These are phyloP conservation scores for Parnassius mnemosyne DNA, from an alignment of 2,888 invertebrate species.

Conservation along the genomic window DNA sequence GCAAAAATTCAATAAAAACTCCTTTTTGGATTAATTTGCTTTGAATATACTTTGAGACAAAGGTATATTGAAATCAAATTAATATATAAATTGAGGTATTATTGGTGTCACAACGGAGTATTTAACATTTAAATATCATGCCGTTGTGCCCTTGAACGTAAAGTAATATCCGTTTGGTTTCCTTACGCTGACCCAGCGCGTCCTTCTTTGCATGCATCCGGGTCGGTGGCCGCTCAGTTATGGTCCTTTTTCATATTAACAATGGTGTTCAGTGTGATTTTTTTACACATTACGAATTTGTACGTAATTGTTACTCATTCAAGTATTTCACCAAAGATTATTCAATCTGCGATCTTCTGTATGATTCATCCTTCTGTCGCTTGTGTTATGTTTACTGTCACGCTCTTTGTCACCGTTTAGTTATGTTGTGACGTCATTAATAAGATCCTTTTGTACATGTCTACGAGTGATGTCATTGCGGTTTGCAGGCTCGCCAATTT, in stretches of 20 bases:
- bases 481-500: constrained; percentile 38
- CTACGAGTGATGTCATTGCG: constrained; percentile 57
- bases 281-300: not conserved
- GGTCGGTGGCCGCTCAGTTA: constrained; percentile 22
- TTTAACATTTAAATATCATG: constrained; percentile 14
- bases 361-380: constrained; percentile 35
- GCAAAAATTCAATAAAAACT: too few relatives aligned
- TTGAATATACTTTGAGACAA: constrained; percentile 1
- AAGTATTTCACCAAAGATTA: constrained; percentile 25
- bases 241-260: constrained; percentile 10
- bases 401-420: constrained; percentile 51
- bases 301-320: constrained; percentile 2
- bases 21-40: constrained; percentile 2
- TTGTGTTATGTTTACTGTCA: constrained; percentile 30
- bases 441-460: constrained; percentile 41
- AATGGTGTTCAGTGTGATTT: constrained; percentile 4
- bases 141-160: constrained; percentile 22
- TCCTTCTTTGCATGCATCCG: constrained; percentile 24
- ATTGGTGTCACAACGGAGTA: constrained; percentile 2
- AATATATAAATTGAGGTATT: not conserved
- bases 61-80: not conserved
- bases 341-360: constrained; percentile 28
- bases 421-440: constrained; percentile 54
- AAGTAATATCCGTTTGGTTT: constrained; percentile 24
- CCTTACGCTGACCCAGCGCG: constrained; percentile 18